A percentile compares a stretch with the other conserved stretches of the same genome.
Conservation (phyloP, 2,113 vertebrate genomes). For the Nycticryphes semicollaris region DNA sequence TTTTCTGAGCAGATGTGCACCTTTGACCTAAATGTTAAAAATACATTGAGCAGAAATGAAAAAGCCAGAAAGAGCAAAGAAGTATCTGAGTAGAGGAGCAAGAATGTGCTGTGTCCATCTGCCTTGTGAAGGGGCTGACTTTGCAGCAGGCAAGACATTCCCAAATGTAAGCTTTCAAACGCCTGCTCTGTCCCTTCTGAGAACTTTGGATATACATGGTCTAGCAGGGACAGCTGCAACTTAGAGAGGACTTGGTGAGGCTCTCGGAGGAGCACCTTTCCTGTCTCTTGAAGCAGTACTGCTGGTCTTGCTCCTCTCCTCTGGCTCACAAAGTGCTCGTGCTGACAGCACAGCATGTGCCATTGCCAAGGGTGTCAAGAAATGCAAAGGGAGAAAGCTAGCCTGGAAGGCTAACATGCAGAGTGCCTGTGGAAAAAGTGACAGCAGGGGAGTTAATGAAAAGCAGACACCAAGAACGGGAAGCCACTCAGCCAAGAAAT, state of each 20-base stretch:
- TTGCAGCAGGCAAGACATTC: not conserved
- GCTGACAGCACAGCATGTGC: not conserved
- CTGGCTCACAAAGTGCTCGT: not conserved
- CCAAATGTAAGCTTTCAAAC: accelerated
- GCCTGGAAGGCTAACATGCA: not conserved
- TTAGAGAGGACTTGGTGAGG: not conserved
- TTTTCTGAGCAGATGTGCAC: not conserved
- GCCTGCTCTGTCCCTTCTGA: not conserved
- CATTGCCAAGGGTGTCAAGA: not conserved
- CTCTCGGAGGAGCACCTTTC: not conserved
- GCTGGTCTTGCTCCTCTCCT: not conserved
- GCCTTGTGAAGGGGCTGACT: not conserved
- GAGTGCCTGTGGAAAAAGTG: conserved; percentile 29
- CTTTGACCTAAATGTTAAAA: not conserved
- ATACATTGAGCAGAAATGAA: not conserved
- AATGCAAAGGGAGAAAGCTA: not conserved
- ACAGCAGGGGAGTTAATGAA: conserved; percentile 36
- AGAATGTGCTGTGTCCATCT: not conserved
- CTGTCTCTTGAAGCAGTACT: not conserved
- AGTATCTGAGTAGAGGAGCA: not conserved
- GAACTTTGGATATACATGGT: accelerated
- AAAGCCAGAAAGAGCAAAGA: not conserved
- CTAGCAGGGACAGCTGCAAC: not conserved
- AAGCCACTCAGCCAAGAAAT: not conserved
- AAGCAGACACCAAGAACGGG: not conserved